phyloP scores from a whole-genome alignment of 2,888 invertebrate genomes.

The Apotomis betuletana region DNA sequence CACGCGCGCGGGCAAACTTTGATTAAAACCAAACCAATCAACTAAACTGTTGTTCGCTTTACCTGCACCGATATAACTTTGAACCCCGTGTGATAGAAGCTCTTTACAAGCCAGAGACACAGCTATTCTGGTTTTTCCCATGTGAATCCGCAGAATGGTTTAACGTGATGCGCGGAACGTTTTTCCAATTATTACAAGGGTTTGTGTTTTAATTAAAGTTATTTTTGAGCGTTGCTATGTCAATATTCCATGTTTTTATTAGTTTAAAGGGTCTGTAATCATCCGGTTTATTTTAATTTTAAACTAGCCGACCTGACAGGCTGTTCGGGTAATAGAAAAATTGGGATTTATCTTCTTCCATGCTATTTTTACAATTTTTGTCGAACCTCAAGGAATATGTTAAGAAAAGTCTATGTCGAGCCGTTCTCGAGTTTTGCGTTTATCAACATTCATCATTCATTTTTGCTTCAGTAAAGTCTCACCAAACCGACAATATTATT shows the following conservation, averaged over 20 bases:
- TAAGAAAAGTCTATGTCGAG: no score
- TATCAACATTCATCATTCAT: no score
- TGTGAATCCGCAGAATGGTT: constrained; percentile 40
- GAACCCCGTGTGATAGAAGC: background rate
- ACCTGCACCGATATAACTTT: constrained; percentile 42
- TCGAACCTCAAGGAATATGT: no score
- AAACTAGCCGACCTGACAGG: no score
- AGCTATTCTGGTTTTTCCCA: constrained; percentile 15
- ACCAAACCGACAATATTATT: no score
- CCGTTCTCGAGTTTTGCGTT: no score
- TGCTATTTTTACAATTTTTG: no score
- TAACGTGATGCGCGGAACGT: constrained; percentile 19
- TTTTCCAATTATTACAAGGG: constrained; percentile 36
- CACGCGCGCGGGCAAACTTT: constrained; percentile 56
- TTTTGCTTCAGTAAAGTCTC: no score
- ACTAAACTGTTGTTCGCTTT: constrained; percentile 45
- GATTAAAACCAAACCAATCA: constrained; percentile 61
- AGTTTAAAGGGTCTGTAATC: background rate
- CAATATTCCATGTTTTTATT: background rate
- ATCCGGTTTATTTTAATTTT: no score
- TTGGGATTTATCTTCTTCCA: no score
- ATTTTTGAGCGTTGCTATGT: constrained; percentile 14
- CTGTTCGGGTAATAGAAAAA: no score
- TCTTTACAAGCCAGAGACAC: background rate
- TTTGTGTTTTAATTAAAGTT: constrained; percentile 32